Percentiles rank a stretch among this genome's conserved stretches.
phyloP scores from a whole-genome alignment of 2,888 invertebrate species.

The Aelia acuminata region DNA sequence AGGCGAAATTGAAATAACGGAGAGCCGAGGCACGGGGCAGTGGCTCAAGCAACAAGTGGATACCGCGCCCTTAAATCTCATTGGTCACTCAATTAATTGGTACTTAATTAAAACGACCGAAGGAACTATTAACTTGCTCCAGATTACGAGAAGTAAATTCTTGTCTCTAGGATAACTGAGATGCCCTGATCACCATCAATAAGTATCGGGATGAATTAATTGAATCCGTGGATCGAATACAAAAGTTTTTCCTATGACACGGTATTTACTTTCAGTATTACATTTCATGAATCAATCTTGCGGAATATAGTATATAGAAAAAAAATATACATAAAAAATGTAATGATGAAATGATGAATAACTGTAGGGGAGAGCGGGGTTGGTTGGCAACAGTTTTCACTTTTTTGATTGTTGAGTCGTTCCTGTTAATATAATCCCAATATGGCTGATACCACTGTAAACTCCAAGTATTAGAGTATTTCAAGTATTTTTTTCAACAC shows the following conservation, averaged over 20 bases:
- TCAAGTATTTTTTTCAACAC: too few species aligned
- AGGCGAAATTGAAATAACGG: not conserved
- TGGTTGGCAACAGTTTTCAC: too few species aligned
- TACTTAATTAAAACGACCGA: not conserved
- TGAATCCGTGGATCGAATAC: not conserved
- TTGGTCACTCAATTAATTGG: conserved; percentile 34
- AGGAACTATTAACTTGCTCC: not conserved
- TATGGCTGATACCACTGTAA: too few species aligned
- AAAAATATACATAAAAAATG: too few species aligned
- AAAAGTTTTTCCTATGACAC: not conserved
- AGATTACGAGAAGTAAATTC: conserved; percentile 5
- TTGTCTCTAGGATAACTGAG: not conserved
- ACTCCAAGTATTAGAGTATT: too few species aligned
- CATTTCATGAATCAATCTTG: too few species aligned
- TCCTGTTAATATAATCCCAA: too few species aligned
- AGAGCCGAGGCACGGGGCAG: not conserved
- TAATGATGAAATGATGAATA: too few species aligned
- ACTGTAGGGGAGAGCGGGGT: too few species aligned
- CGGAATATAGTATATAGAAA: too few species aligned
- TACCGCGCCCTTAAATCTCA: conserved; percentile 10
- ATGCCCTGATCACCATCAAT: not conserved
- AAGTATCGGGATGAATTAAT: not conserved
- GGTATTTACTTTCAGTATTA: not conserved
- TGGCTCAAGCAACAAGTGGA: not conserved
- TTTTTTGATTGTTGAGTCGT: too few species aligned